These are phyloP conservation scores for Halcyon chelicuti DNA, from an alignment of 2,797 vertebrate species.

Conservation along the genomic window DNA sequence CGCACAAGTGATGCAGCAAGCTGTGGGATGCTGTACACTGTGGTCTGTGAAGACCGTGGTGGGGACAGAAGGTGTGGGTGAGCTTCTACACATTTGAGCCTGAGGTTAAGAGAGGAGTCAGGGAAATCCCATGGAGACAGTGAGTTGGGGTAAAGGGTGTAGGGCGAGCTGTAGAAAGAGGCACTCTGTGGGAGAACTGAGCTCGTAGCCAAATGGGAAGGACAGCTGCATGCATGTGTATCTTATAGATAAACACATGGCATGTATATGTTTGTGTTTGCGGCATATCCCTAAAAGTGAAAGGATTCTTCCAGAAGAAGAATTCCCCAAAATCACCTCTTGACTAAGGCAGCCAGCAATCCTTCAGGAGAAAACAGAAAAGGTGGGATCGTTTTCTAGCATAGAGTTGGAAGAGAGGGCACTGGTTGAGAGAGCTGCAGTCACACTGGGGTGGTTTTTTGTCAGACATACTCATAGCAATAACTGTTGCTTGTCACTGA, in stretches of 20 bases:
- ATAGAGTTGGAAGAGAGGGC: background rate
- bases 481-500: background rate
- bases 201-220: background rate
- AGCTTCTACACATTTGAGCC: background rate
- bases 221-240: background rate
- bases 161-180: background rate
- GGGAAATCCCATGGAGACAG: background rate
- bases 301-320: background rate
- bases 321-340: background rate
- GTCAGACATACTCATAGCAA: background rate
- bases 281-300: background rate
- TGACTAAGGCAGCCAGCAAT: background rate
- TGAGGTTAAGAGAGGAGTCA: background rate
- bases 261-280: background rate
- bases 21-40: background rate
- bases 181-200: background rate
- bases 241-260: background rate
- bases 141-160: background rate
- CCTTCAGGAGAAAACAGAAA: background rate
- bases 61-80: background rate
- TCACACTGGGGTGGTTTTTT: background rate
- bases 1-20: accelerated
- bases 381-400: background rate
- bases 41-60: accelerated
- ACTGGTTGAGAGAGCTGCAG: background rate